These are phyloP conservation scores for Agrotis ipsilon DNA, from an alignment of 2,888 invertebrate species.

Conservation along the genomic window DNA sequence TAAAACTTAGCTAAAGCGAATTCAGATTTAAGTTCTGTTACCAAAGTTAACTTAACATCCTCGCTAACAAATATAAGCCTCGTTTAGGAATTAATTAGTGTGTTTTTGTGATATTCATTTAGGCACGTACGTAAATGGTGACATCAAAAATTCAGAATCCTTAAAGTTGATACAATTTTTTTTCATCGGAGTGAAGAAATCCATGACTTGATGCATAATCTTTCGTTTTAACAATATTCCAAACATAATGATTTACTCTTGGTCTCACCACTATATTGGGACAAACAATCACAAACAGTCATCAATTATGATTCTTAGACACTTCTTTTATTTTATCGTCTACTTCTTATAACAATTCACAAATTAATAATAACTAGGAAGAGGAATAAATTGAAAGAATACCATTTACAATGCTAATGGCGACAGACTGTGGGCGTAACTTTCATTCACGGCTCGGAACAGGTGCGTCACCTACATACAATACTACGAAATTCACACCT, in stretches of 20 bases:
- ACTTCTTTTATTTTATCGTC: background rate
- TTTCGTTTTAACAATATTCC: too few relatives aligned
- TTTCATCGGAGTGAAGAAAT: background rate
- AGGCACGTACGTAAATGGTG: background rate
- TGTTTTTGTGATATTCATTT: background rate
- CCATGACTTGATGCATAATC: too few relatives aligned
- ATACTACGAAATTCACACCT: conserved; percentile 39
- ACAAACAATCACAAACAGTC: background rate
- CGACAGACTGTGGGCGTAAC: conserved; percentile 56
- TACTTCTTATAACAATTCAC: background rate
- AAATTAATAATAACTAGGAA: conserved; percentile 10
- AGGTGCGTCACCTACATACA: conserved; percentile 62
- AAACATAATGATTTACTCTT: too few relatives aligned
- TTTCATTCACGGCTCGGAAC: conserved; percentile 59
- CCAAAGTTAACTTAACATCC: background rate
- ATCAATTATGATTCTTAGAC: background rate
- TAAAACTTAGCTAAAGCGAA: background rate
- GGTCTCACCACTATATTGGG: background rate
- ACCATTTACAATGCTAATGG: conserved; percentile 58
- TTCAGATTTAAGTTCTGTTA: background rate
- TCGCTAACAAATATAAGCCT: background rate
- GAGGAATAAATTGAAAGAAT: conserved; percentile 47
- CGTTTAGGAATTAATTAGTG: background rate
- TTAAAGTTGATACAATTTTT: background rate
- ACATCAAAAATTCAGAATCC: background rate